Base-by-base conservation (phyloP, 2,113 vertebrate species). In the Balaeniceps rex region DNA sequence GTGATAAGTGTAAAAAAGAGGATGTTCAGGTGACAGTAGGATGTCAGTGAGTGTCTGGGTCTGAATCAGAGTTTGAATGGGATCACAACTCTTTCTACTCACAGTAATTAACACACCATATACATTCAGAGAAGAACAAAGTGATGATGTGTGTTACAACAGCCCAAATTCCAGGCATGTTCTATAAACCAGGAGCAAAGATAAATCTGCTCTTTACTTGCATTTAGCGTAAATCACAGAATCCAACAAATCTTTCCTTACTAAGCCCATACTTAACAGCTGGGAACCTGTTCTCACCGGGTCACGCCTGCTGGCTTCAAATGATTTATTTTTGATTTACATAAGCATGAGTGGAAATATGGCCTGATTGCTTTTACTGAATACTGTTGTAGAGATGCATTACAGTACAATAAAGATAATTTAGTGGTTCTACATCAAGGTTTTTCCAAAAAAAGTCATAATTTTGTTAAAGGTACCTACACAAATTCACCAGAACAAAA, bases 271-370 rank as follows among this genome's bases (percentile, higher is more conserved):
- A 80, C 58, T 89, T 46, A 96, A 51, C 97, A 97, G 93, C 87
- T 93, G 89, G 89, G 92, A 87, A 64, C 51, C 64, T 87, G 65
- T 51, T 97, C 74, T 94, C 49, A 5, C 69, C 72, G 68, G 93
- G 85, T 91, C 69, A 82, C 1, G 7, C 83, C 91, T 91, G 93
- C 94, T 94, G 88, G 83, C 88, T 96, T 94, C 77, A 34, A 12
- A 93, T 91, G 94, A 95, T 96, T 94, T 95, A 96, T 94, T 63
- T 80, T 49, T 68, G 29, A 91, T 93, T 93, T 96, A 40, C 74
- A n/a, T 93, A 74, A 77, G 54, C 33, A 19, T 36, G 93, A 97
- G 91, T 83, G 89, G 91, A 95, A 95, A 95, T 90, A 70, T 14
- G 66, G 89, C 81, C 74, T 81, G 91, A 79, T 76, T 87, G 61